Conservation (phyloP, 2,888 invertebrate genomes). For the Drosophila mimica region DNA sequence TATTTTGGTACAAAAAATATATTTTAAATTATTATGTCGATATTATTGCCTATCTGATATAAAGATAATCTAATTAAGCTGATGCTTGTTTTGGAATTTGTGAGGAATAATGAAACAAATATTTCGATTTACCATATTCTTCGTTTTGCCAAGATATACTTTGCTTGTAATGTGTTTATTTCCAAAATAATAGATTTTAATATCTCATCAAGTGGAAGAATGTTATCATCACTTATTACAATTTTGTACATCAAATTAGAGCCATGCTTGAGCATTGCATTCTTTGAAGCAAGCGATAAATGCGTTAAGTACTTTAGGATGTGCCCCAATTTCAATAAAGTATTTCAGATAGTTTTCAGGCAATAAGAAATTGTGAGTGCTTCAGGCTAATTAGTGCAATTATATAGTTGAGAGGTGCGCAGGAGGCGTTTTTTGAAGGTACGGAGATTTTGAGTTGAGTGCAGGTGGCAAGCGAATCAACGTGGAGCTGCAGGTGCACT, state of each 20-base stretch:
- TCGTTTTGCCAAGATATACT: neutral
- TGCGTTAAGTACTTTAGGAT: slow-evolving; percentile 30
- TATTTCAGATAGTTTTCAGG: slow-evolving; percentile 31
- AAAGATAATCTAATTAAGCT: neutral
- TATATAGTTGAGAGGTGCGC: slow-evolving; percentile 23
- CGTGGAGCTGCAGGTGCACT: slow-evolving; percentile 10
- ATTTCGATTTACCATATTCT: neutral
- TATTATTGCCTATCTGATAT: neutral
- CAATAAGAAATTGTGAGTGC: slow-evolving; percentile 35
- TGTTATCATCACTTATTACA: neutral
- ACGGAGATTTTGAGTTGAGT: neutral
- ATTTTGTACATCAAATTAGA: slow-evolving; percentile 19
- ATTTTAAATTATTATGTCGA: neutral
- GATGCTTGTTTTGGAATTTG: neutral
- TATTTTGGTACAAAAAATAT: neutral
- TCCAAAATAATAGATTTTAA: neutral
- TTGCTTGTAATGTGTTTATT: neutral
- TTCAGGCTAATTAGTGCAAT: slow-evolving; percentile 45
- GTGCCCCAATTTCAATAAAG: slow-evolving; percentile 27
- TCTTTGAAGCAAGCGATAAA: slow-evolving; percentile 29
- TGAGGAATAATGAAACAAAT: neutral
- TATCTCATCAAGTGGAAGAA: neutral
- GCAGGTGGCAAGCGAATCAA: slow-evolving; percentile 17
- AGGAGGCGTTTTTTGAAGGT: neutral
- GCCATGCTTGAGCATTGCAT: slow-evolving; percentile 36